A percentile compares a stretch with the other conserved stretches of the same genome.
Evolutionary conservation across 2,888 invertebrate species (phyloP).

Genomic region (Thymelicus sylvestris): DNA sequence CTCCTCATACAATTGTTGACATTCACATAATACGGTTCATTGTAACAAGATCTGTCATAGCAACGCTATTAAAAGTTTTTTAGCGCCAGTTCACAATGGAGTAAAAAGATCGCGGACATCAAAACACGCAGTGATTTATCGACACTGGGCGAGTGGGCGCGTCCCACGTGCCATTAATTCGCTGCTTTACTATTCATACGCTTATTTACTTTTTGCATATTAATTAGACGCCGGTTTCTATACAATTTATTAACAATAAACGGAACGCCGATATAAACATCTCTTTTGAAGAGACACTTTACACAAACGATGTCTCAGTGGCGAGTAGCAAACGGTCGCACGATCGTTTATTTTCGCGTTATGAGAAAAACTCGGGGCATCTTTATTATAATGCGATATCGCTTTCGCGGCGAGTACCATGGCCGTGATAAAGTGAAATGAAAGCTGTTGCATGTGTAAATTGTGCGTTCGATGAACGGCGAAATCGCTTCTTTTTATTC

Average conservation of each 20-base stretch:
- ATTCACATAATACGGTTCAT: slow-evolving; percentile 12
- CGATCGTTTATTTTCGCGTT: slow-evolving; percentile 28
- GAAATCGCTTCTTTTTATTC: slow-evolving; percentile 4
- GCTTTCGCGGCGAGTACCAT: slow-evolving; percentile 25
- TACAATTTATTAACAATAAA: slow-evolving; percentile 41
- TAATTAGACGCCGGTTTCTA: slow-evolving; percentile 50
- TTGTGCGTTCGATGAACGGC: slow-evolving; percentile 30
- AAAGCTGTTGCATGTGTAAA: slow-evolving; percentile 28
- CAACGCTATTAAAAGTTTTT: slow-evolving; percentile 29
- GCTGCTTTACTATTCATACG: slow-evolving; percentile 36
- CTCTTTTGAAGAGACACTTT: slow-evolving; percentile 17
- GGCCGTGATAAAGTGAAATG: slow-evolving; percentile 21
- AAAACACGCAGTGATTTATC: slow-evolving; percentile 46
- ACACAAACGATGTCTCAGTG: slow-evolving; percentile 17
- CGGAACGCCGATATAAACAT: slow-evolving; percentile 34
- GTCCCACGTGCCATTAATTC: slow-evolving; percentile 45
- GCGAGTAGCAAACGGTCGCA: slow-evolving; percentile 5
- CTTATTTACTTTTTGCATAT: slow-evolving; percentile 47
- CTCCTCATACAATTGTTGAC: slow-evolving; percentile 14
- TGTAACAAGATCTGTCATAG: slow-evolving; percentile 27
- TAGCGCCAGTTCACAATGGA: slow-evolving; percentile 36
- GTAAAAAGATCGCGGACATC: slow-evolving; percentile 43
- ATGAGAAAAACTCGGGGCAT: slow-evolving; percentile 25
- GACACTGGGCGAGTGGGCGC: slow-evolving; percentile 47
- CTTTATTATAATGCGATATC: slow-evolving; percentile 32